Conservation (phyloP, 2,797 vertebrate species). For the Emys orbicularis region DNA sequence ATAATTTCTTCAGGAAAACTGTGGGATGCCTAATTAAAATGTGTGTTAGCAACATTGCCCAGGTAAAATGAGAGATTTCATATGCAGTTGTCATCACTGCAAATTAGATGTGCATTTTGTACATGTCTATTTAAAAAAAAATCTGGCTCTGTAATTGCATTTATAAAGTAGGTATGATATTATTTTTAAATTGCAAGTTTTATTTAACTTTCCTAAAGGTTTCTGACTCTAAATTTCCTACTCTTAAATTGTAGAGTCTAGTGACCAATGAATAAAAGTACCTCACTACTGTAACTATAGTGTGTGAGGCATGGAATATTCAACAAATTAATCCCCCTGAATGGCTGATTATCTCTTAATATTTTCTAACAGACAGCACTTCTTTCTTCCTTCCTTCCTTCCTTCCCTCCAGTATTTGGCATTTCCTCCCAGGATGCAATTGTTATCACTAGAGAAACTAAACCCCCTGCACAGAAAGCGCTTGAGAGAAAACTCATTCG, state of each 20-base stretch:
- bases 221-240: not conserved
- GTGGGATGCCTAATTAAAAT: not conserved
- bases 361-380: not conserved
- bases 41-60: not conserved
- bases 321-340: not conserved
- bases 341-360: not conserved
- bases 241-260: not conserved
- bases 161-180: not conserved
- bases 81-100: not conserved
- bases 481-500: not conserved
- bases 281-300: too few relatives aligned
- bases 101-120: not conserved
- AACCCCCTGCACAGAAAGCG: not conserved
- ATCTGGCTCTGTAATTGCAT: not conserved
- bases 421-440: not conserved
- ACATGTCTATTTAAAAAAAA: not conserved
- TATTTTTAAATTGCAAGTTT: not conserved
- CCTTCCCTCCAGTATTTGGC: not conserved
- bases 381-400: not conserved
- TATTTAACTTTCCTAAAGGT: not conserved
- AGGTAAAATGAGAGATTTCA: not conserved
- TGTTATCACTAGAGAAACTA: slow-evolving; percentile 17
- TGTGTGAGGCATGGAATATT: not conserved
- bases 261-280: not conserved
- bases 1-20: not conserved